Conservation (phyloP, 2,888 invertebrate species). For the Philonicus albiceps region DNA sequence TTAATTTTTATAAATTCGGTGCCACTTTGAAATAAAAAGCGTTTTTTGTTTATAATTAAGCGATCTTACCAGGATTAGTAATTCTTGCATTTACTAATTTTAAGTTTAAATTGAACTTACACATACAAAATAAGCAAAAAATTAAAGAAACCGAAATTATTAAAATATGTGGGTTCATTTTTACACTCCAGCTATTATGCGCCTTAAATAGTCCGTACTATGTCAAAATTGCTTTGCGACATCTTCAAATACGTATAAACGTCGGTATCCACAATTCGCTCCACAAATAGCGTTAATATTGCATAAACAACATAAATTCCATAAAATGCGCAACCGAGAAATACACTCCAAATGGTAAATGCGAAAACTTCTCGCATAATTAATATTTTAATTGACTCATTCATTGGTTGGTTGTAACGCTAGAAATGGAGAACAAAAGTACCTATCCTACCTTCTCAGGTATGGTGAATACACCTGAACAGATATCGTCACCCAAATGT, state of each 20-base stretch:
- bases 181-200: neutral
- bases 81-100: no score
- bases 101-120: no score
- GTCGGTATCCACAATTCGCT: neutral
- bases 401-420: neutral
- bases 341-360: neutral
- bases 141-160: no score
- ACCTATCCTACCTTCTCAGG: neutral
- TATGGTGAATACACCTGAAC: neutral
- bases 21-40: no score
- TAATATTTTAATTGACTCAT: constrained; percentile 20
- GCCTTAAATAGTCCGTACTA: neutral
- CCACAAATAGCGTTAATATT: neutral
- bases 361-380: constrained; percentile 9
- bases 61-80: no score
- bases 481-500: constrained; percentile 4
- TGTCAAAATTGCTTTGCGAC: neutral
- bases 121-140: no score
- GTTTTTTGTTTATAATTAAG: no score
- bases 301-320: neutral
- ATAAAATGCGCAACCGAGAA: neutral
- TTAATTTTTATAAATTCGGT: no score
- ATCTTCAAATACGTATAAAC: neutral
- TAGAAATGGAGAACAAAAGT: neutral
- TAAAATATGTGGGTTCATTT: neutral